A percentile compares a stretch with the other conserved stretches of the same genome.
Evolutionary conservation across 1,140 invertebrate species (phyloP).

Genomic region (Metaphire vulgaris): DNA sequence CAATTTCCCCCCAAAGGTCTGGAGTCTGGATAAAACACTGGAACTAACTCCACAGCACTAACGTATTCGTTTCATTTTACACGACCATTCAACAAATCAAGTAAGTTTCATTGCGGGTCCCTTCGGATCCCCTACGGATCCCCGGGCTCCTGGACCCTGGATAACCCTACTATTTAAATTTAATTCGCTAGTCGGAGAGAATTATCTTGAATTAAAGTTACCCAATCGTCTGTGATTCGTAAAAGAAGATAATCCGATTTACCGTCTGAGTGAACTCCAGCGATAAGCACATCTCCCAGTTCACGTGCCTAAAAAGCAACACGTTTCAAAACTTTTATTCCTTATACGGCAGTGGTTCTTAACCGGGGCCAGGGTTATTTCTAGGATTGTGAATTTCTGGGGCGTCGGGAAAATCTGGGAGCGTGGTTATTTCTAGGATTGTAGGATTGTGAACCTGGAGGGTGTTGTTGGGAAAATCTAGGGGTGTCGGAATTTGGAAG

Average conservation of each 20-base stretch:
- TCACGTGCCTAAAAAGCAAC: slow-evolving; percentile 72
- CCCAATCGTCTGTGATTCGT: not conserved
- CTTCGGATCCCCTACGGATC: too few relatives aligned
- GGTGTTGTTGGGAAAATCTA: not conserved
- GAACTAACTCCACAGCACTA: too few relatives aligned
- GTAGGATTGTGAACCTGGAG: not conserved
- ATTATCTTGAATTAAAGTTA: too few relatives aligned
- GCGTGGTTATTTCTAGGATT: not conserved
- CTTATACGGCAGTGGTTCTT: not conserved
- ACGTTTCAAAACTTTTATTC: not conserved
- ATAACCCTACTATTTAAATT: too few relatives aligned
- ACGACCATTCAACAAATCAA: not conserved
- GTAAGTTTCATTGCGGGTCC: not conserved
- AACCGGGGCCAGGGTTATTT: not conserved
- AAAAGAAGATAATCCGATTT: slow-evolving; percentile 6
- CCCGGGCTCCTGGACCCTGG: too few relatives aligned
- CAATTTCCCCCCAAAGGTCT: too few relatives aligned
- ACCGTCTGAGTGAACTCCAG: slow-evolving; percentile 86
- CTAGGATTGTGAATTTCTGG: not conserved
- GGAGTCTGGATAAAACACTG: too few relatives aligned
- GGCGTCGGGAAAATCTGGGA: too few relatives aligned
- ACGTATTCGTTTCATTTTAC: too few relatives aligned
- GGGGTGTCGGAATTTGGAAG: too few relatives aligned
- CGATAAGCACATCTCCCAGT: slow-evolving; percentile 83
- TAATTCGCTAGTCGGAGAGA: too few relatives aligned